A percentile compares a stretch with the other conserved stretches of the same genome.
Conservation (phyloP, 1,140 invertebrate species). For the Popillia japonica region DNA sequence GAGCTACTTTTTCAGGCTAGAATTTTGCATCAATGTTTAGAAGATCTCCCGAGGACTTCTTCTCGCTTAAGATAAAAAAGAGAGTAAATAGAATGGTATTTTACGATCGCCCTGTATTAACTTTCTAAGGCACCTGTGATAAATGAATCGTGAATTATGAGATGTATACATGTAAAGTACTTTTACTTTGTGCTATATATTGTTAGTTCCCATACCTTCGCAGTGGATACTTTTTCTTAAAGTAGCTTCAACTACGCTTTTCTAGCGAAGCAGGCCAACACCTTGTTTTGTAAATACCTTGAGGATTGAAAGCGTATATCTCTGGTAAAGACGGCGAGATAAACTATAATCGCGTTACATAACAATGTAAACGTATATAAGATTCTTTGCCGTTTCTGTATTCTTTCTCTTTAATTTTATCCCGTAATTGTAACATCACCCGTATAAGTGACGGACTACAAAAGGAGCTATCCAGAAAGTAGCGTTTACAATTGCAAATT, state of each 20-base stretch:
- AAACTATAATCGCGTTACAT: conserved; percentile 7
- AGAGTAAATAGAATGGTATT: no score
- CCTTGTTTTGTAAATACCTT: conserved; percentile 26
- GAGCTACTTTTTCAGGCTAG: no score
- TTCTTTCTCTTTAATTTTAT: neutral
- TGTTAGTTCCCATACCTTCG: neutral
- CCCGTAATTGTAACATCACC: neutral
- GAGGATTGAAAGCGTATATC: conserved; percentile 6
- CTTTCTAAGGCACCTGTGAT: conserved; percentile 28
- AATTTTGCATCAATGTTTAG: no score
- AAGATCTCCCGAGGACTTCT: no score
- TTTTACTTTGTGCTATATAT: conserved; percentile 21
- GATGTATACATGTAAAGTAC: conserved; percentile 28
- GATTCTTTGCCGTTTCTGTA: neutral
- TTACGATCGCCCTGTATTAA: neutral
- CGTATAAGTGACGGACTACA: neutral
- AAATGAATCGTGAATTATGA: conserved; percentile 7
- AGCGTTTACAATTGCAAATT: conserved; percentile 41
- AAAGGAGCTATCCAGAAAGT: neutral
- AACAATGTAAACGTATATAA: neutral
- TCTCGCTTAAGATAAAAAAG: no score
- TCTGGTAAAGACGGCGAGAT: neutral
- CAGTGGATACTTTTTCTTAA: conserved; percentile 5
- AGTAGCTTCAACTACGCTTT: conserved; percentile 7
- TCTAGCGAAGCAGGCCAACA: conserved; percentile 4